A percentile compares a stretch with the other conserved stretches of the same genome.
phyloP scores from a whole-genome alignment of 2,797 vertebrate species.

The Crypturellus tataupa region DNA sequence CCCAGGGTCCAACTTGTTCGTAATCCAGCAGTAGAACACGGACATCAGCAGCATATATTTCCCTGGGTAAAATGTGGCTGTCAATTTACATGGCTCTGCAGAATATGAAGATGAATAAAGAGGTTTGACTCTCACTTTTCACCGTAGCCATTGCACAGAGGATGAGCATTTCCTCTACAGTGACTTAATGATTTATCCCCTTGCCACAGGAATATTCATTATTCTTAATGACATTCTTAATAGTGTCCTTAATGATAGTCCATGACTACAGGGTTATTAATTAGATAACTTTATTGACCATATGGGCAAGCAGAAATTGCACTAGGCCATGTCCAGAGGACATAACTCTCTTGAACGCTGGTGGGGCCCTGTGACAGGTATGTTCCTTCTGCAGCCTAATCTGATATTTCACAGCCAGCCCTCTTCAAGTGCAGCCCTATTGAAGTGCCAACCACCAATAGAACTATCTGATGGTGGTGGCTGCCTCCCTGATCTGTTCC shows the following conservation, averaged over 20 bases:
- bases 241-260: neutral
- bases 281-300: constrained; percentile 19
- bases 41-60: neutral
- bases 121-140: neutral
- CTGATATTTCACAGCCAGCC: too few species aligned
- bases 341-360: neutral
- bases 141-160: neutral
- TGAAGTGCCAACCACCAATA: too few species aligned
- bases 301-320: constrained; percentile 6
- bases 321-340: neutral
- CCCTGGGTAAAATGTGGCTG: neutral
- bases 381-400: too few species aligned
- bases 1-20: neutral
- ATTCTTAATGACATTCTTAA: neutral
- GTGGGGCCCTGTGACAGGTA: neutral
- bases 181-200: constrained; percentile 30
- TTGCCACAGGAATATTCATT: neutral
- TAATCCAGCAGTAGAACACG: neutral
- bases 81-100: neutral
- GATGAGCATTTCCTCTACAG: neutral
- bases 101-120: neutral
- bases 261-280: neutral
- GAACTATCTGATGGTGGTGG: too few species aligned
- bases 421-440: too few species aligned
- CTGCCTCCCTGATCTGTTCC: too few species aligned